Base-by-base conservation (phyloP, 2,113 vertebrate species). In the Numenius arquata region DNA sequence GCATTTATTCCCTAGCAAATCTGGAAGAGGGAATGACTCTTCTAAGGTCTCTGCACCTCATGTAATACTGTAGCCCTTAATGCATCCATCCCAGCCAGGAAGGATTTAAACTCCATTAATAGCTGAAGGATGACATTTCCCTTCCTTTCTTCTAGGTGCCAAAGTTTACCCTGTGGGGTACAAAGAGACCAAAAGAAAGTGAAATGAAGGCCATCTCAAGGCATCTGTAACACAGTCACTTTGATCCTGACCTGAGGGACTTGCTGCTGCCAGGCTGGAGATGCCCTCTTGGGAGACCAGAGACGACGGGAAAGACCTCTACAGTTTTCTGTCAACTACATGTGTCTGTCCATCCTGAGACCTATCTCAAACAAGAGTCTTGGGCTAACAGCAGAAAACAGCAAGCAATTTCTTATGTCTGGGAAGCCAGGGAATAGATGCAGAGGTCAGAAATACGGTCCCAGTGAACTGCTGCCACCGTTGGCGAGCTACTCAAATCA, bases 391-490 rank as follows among this genome's bases (percentile, higher is more conserved):
- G 48, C 71, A 95, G 81, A 47, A 63, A 85, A 29, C 36, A 85
- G 53, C 25, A 21, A 76, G 26, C 6, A 38, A 66, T 29, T 78
- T 78, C 71, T 94, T 36, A 76, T 76, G 50, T 68, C 85, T 96
- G 66, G 59, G 50, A 93, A 94, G 85, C 34, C 53, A 67, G 38
- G 20, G 45, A 95, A 73, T 19, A 85, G 74, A 78, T 79, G n/a
- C 52, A 95, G 87, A 76, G 62, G 85, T 93, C 81, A 96, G 88
- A 92, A 95, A 88, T 16, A 62, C 62, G 87, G 81, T 40, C 45
- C 78, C 53, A 88, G 88, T 14, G 59, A 94, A 83, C 90, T 66
- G 63, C 70, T 72, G 67, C 63, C 32, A 3, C 67, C 0, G 0
- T 62, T 96, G 92, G 94, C 41, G 1, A 62, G 71, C n/a, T 80